Conservation (phyloP, 2,113 vertebrate genomes). For the Gymnorhina tibicen region DNA sequence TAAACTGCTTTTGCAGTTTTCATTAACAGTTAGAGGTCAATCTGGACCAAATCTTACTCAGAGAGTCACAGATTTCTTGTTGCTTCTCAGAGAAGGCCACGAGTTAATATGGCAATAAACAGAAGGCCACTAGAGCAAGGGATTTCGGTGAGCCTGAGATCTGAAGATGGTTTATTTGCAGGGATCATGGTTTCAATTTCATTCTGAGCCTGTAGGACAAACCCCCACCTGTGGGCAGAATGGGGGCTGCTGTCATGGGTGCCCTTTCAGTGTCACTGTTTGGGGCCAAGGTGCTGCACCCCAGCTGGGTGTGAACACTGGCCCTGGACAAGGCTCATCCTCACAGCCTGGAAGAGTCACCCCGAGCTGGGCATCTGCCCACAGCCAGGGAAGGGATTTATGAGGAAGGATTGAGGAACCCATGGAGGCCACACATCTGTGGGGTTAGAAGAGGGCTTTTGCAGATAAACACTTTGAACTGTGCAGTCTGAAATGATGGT, state of each 20-base stretch:
- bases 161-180: background rate
- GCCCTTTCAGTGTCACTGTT: background rate
- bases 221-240: background rate
- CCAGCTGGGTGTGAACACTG: background rate
- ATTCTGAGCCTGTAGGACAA: background rate
- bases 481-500: background rate
- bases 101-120: background rate
- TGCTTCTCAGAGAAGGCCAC: background rate
- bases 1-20: background rate
- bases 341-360: background rate
- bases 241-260: background rate
- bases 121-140: background rate
- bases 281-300: background rate
- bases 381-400: background rate
- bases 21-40: background rate
- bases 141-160: background rate
- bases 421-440: background rate
- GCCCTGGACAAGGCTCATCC: background rate
- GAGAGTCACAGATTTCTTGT: background rate
- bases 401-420: background rate
- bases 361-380: background rate
- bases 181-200: background rate
- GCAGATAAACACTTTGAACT: background rate
- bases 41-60: background rate
- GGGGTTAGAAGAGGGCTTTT: background rate